phyloP scores from a whole-genome alignment of 2,888 invertebrate genomes.

The Caenorhabditis sp. region DNA sequence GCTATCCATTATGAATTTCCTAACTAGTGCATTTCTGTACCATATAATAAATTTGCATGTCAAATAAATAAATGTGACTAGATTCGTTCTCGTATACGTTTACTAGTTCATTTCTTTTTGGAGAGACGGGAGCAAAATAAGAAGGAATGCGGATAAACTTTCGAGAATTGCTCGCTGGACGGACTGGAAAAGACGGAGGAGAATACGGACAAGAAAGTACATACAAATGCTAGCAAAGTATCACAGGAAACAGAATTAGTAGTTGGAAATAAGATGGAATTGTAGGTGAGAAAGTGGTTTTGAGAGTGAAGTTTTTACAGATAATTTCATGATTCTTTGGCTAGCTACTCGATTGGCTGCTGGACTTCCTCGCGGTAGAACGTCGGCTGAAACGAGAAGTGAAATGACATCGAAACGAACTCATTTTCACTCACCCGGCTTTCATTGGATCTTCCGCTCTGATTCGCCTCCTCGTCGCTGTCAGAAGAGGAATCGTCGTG shows the following conservation, averaged over 20 bases:
- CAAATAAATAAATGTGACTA: too few species aligned
- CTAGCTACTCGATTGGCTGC: conserved; percentile 20
- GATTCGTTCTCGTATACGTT: too few species aligned
- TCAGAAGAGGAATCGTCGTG: conserved; percentile 62
- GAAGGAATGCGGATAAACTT: conserved; percentile 21
- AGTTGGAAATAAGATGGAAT: too few species aligned
- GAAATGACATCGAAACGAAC: neutral
- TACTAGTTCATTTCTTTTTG: too few species aligned
- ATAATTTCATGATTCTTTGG: too few species aligned
- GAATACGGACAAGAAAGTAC: conserved; percentile 20
- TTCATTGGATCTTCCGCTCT: conserved; percentile 37
- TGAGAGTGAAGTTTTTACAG: neutral
- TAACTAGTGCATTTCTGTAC: too few species aligned
- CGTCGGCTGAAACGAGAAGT: conserved; percentile 65
- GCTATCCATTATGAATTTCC: too few species aligned
- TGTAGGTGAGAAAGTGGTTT: too few species aligned
- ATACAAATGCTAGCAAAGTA: conserved; percentile 38
- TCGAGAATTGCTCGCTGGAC: neutral
- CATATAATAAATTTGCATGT: too few species aligned
- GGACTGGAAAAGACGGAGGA: neutral
- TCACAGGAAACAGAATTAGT: conserved; percentile 26
- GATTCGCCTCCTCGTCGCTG: conserved; percentile 59
- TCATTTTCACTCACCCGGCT: conserved; percentile 46
- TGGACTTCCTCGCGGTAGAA: conserved; percentile 69
- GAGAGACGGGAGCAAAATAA: too few species aligned